Conservation (phyloP, 2,888 invertebrate genomes). For the Catonia carolina region DNA sequence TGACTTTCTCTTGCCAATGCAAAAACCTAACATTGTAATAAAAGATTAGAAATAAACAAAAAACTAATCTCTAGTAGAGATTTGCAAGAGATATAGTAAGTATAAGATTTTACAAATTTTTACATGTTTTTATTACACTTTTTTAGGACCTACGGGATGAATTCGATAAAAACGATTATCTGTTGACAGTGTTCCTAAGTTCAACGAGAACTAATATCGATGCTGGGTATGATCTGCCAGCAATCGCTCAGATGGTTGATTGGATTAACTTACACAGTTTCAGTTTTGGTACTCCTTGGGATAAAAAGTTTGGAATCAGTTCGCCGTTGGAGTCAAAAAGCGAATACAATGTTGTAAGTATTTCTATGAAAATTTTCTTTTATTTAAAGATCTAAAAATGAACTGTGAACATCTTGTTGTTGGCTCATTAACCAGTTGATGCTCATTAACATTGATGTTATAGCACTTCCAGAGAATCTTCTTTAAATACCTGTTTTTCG, state of each 20-base stretch:
- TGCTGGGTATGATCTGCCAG: constrained; percentile 19
- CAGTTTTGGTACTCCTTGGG: constrained; percentile 20
- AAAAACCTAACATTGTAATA: too few relatives aligned
- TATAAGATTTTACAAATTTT: too few relatives aligned
- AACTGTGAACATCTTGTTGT: too few relatives aligned
- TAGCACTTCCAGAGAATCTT: too few relatives aligned
- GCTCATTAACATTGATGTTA: too few relatives aligned
- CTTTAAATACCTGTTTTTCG: too few relatives aligned
- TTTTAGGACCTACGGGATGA: constrained; percentile 16
- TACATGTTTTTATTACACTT: too few relatives aligned
- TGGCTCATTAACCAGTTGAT: too few relatives aligned
- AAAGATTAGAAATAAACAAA: too few relatives aligned
- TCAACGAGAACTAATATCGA: constrained; percentile 16
- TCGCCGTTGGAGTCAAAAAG: constrained; percentile 18
- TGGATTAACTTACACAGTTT: constrained; percentile 21
- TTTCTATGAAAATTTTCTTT: neutral
- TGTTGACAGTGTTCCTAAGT: constrained; percentile 19
- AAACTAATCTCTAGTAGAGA: too few relatives aligned
- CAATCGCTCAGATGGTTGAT: constrained; percentile 16
- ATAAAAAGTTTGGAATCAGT: constrained; percentile 20
- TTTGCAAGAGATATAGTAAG: too few relatives aligned
- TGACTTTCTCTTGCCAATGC: too few relatives aligned
- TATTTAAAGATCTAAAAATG: neutral
- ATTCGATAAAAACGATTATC: constrained; percentile 5
- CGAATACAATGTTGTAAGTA: constrained; percentile 22